phyloP scores from a whole-genome alignment of 2,888 invertebrate genomes.

The Pollenia griseotomentosa region DNA sequence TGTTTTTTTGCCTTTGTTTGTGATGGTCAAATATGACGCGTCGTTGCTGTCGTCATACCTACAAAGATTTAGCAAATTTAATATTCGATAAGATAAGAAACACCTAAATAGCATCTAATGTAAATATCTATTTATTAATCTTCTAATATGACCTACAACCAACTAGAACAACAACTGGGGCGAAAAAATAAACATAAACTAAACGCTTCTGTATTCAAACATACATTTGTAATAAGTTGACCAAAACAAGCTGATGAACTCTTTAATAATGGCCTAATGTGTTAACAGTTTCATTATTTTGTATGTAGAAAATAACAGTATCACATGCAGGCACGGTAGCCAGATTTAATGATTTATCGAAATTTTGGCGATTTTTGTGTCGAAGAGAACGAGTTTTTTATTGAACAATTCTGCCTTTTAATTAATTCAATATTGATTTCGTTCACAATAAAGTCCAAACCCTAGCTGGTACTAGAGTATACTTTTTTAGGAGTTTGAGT shows the following conservation, averaged over 20 bases:
- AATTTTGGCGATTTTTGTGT: background rate
- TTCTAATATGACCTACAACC: constrained; percentile 3
- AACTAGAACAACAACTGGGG: background rate
- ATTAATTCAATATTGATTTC: too few relatives aligned
- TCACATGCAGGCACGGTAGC: too few relatives aligned
- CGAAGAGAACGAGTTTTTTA: too few relatives aligned
- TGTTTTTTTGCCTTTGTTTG: constrained; percentile 3
- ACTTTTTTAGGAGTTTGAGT: too few relatives aligned
- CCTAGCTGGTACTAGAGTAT: too few relatives aligned
- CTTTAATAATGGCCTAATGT: constrained; percentile 8
- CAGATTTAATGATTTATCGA: too few relatives aligned
- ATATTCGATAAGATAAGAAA: constrained; percentile 3
- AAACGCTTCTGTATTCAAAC: background rate
- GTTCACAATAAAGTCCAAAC: too few relatives aligned
- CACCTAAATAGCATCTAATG: background rate
- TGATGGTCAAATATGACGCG: constrained; percentile 50
- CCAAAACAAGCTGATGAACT: constrained; percentile 9
- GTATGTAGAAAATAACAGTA: background rate
- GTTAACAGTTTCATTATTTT: background rate
- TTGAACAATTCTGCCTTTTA: too few relatives aligned
- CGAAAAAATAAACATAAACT: background rate
- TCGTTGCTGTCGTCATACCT: constrained; percentile 1
- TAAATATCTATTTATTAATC: background rate
- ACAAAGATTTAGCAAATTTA: too few relatives aligned
- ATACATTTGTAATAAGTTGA: background rate